Conservation (phyloP, 2,888 invertebrate species). For the Entomobrya multifasciata region DNA sequence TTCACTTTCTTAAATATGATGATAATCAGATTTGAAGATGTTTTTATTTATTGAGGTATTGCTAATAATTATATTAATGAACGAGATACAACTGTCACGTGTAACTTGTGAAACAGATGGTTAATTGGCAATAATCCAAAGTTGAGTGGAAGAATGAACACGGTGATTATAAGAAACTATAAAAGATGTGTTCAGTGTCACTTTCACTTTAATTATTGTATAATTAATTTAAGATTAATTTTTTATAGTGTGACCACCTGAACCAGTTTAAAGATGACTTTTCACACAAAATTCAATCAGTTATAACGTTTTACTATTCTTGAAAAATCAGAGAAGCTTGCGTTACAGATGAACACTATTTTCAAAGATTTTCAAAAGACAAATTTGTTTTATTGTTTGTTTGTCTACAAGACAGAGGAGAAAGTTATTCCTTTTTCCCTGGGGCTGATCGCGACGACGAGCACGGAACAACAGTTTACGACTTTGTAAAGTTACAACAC, state of each 20-base stretch:
- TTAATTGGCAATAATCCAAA: constrained; percentile 63
- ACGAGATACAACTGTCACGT: constrained; percentile 12
- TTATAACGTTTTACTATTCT: no score
- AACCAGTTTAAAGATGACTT: no score
- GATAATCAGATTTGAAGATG: background rate
- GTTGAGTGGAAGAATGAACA: background rate
- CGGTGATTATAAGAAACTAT: background rate
- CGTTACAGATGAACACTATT: no score
- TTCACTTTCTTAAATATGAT: no score
- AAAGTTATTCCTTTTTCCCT: constrained; percentile 34
- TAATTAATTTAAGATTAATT: background rate
- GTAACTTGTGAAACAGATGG: constrained; percentile 41
- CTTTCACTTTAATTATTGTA: constrained; percentile 39
- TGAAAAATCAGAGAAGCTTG: no score
- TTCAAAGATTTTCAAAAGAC: no score
- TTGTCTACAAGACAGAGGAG: background rate
- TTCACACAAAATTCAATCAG: no score
- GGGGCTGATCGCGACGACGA: constrained; percentile 67
- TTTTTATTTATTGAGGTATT: background rate
- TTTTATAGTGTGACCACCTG: background rate
- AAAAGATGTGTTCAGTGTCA: constrained; percentile 26
- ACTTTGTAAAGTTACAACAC: constrained; percentile 52
- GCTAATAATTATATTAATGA: background rate
- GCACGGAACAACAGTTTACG: constrained; percentile 44
- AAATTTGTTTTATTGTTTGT: constrained; percentile 3